phyloP scores from a whole-genome alignment of 2,113 vertebrate genomes.

The Ammodytes marinus region DNA sequence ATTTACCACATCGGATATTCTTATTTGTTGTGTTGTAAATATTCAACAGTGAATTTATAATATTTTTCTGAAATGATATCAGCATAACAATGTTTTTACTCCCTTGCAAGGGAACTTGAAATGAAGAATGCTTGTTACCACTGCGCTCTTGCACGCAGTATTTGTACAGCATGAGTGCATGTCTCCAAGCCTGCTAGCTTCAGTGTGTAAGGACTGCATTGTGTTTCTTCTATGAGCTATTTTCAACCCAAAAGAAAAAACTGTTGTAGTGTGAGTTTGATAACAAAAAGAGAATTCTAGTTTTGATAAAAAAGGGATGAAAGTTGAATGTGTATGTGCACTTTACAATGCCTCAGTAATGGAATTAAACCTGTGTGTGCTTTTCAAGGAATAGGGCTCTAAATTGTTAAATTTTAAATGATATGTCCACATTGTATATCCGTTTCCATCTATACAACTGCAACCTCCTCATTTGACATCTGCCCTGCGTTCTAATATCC shows the following conservation, averaged over 20 bases:
- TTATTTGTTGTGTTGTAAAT: neutral
- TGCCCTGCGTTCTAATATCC: too few relatives aligned
- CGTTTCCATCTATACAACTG: neutral
- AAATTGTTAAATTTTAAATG: neutral
- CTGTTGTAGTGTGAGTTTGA: constrained; percentile 5
- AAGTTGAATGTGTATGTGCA: constrained; percentile 33
- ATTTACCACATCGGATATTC: neutral
- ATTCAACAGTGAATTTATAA: neutral
- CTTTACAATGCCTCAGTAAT: constrained; percentile 28
- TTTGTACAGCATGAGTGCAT: constrained; percentile 57
- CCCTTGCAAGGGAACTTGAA: constrained; percentile 28
- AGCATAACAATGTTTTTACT: neutral
- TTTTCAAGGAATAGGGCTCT: constrained; percentile 7
- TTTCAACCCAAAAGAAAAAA: constrained; percentile 11
- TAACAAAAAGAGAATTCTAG: constrained; percentile 16
- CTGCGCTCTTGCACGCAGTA: constrained; percentile 43
- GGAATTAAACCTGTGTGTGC: constrained; percentile 4
- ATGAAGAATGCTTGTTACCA: constrained; percentile 25
- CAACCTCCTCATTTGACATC: neutral
- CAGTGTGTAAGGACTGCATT: constrained; percentile 6
- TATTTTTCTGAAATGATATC: neutral
- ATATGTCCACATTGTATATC: neutral
- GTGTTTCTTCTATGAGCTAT: constrained; percentile 12
- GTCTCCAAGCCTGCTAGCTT: constrained; percentile 35
- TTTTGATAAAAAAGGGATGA: constrained; percentile 31